Evolutionary conservation across 2,888 invertebrate species (phyloP), one percentile per base, ranked within the genome.

Genomic region (Campoletis raptor): DNA sequence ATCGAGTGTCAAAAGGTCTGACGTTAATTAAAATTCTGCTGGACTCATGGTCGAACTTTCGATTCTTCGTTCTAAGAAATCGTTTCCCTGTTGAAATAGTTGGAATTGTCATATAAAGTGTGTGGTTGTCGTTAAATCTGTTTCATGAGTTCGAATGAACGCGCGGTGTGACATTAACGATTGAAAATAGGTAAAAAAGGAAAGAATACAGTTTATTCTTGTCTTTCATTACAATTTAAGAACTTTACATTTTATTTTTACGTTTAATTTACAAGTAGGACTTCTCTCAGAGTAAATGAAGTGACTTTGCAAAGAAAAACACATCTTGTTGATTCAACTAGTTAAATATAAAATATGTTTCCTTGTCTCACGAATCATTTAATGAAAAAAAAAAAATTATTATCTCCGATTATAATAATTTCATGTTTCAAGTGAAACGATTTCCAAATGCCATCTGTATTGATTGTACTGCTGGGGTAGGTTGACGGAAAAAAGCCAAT

Each of bases 21-120:
- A 54, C 64, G 74, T 85, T 83, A 79, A 85, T 86, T 80, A 54
- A 80, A 79, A 77, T 80, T 83, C 82, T 54, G 66, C 73, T 79
- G 73, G 61, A 79, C 61, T 61, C 72, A 85, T 45, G 72, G 24
- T 66, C 85, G 70, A 79, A 52, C 72, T 52, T 57, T 76, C 48
- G 66, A 64, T 80, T 70, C 37, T 70, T 67, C 30, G 21, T 30
- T 30, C 36, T 30, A 30, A 21, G 40, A 52, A 85, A 79, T 76
- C 73, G 72, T 80, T 72, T 66, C 45, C 78, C 18, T 15, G 30
- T 80, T 52, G 54, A 42, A 72, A 86, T 77, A 76, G 80, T 80
- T 83, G 37, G 80, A 80, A 83, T 83, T 66, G 64, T 83, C 67
- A 77, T 45, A 45, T 54, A 64, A 70, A 61, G 42, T 48, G 61